Evolutionary conservation across 2,797 vertebrate genomes (phyloP).

Genomic region (Avahi laniger): DNA sequence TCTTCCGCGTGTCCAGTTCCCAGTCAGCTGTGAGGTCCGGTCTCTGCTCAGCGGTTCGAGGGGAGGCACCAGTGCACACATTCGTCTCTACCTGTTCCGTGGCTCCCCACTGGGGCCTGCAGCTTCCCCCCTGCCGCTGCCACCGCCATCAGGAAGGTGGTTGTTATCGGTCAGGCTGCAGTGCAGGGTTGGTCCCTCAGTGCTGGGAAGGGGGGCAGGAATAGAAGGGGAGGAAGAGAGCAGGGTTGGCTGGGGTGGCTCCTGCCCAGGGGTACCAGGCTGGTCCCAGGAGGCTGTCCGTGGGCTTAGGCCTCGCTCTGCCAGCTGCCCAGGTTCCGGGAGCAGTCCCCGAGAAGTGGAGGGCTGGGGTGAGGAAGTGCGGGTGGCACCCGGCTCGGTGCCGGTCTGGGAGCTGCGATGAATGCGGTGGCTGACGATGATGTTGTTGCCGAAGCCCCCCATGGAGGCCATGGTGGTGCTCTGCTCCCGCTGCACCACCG

Average conservation of each 20-base stretch:
- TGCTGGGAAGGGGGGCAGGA: conserved; percentile 77
- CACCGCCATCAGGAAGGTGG: conserved; percentile 82
- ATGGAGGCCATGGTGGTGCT: conserved; percentile 99
- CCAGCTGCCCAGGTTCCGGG: conserved; percentile 79
- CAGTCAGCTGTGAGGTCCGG: conserved; percentile 85
- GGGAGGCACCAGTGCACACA: conserved; percentile 80
- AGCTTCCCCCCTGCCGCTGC: conserved; percentile 65
- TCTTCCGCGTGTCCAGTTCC: conserved; percentile 70
- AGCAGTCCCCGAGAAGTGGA: conserved; percentile 84
- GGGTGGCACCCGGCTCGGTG: conserved; percentile 76
- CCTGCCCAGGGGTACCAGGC: conserved; percentile 74
- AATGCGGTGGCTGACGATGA: conserved; percentile 98
- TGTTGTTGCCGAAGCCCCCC: conserved; percentile 99
- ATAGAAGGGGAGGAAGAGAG: conserved; percentile 54
- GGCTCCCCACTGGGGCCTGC: conserved; percentile 81
- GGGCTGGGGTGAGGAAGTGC: conserved; percentile 75
- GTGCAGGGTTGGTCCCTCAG: conserved; percentile 85
- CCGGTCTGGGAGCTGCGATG: conserved; percentile 98
- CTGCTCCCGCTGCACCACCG: conserved; percentile 98
- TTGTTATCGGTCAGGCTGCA: conserved; percentile 83
- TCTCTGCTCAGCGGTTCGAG: conserved; percentile 84
- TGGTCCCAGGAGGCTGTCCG: conserved; percentile 82
- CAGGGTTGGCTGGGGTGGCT: conserved; percentile 70
- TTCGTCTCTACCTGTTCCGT: conserved; percentile 86
- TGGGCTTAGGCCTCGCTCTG: conserved; percentile 79